Evolutionary conservation across 2,888 invertebrate species (phyloP), one percentile per base, ranked within the genome.

Genomic region (Branchipolynoe longqiensis): DNA sequence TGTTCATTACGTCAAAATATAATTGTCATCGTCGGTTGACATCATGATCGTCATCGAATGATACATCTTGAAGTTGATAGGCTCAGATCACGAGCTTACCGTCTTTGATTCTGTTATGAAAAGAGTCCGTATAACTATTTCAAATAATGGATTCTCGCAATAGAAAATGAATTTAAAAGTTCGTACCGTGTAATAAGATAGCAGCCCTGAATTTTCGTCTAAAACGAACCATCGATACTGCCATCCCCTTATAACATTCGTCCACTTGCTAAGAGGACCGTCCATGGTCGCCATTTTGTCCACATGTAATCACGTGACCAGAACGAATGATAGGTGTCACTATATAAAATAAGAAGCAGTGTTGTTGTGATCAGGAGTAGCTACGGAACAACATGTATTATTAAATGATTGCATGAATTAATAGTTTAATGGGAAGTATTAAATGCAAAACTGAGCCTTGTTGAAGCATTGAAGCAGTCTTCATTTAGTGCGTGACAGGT

Each of bases 181-280:
- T 87, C 97, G 96, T 95, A 98, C 98, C 94, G 99, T 99, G 94
- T 98, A 99, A 94, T 99, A 99, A 8, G 98, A 98, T 86, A 99
- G 95, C 87, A 99, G 95, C 83, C 98, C 99, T 90, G 98, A 97
- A 94, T 97, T 98, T 94, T 98, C 98, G 95, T 99, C 99, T 91
- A 99, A 95, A 91, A 99, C 99, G 95, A 99, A 99, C 98, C 99
- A 99, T 90, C 99, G 96, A 95, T 98, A 99, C 94, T 99, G 99
- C 99, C 99, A 99, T 90, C 99, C 99, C 89, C 93, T 98, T 96
- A 98, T 97, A 92, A 98, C 97, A 95, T 98, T 98, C 90, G 98
- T 98, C 98, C 98, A 98, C 95, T 98, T 98, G 95, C 97, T 97
- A 88, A 98, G 95, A 87, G 97, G 97, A 92, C 98, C 98, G 95